These are phyloP conservation scores for Mythimna impura DNA, from an alignment of 2,888 invertebrate species.

Conservation along the genomic window DNA sequence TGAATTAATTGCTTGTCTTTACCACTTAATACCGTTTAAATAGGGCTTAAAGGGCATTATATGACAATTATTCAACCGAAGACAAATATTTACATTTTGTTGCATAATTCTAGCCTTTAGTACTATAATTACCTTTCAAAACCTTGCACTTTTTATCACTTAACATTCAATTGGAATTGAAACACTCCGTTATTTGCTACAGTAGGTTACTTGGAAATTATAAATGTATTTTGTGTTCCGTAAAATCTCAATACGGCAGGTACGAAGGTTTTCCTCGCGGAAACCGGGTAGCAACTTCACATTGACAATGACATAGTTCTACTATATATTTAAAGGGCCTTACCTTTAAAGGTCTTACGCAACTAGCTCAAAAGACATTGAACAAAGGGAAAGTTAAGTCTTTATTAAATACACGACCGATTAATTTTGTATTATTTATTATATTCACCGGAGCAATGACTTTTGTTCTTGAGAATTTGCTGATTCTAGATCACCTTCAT, in stretches of 20 bases:
- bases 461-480: conserved; percentile 25
- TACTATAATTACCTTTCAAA: conserved; percentile 51
- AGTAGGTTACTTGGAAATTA: conserved; percentile 44
- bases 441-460: conserved; percentile 15
- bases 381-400: conserved; percentile 58
- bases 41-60: conserved; percentile 30
- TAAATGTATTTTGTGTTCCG: conserved; percentile 62
- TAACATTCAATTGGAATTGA: conserved; percentile 28
- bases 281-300: conserved; percentile 63
- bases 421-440: conserved; percentile 8
- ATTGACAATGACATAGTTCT: conserved; percentile 72
- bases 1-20: conserved; percentile 50
- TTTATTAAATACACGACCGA: conserved; percentile 15
- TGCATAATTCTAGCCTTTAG: conserved; percentile 49
- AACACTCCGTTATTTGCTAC: conserved; percentile 35
- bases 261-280: conserved; percentile 79
- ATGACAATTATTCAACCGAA: conserved; percentile 45
- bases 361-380: conserved; percentile 55
- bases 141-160: conserved; percentile 61
- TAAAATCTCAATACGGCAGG: conserved; percentile 69
- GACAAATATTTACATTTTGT: conserved; percentile 54
- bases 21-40: conserved; percentile 28
- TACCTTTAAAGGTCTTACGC: conserved; percentile 50
- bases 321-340: conserved; percentile 54
- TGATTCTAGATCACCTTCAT: conserved; percentile 15